Evolutionary conservation across 1,140 invertebrate species (phyloP).

Genomic region (Aradophagus sp.): DNA sequence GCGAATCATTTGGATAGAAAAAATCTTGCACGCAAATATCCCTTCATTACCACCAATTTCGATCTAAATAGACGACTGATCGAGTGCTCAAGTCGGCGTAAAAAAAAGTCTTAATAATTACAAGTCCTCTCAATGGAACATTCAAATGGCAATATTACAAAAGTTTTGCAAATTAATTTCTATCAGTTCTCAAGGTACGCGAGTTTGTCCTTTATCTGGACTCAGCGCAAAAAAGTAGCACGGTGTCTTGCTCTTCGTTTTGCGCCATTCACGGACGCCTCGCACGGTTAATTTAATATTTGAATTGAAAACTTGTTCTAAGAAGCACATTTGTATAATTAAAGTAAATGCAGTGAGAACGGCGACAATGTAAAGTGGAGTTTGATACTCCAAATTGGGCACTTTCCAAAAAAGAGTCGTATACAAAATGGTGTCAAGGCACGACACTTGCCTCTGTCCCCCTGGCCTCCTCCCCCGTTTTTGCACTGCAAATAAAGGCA

Average conservation of each 20-base stretch:
- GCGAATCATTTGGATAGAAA: no score
- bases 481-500: not conserved
- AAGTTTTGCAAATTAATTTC: slow-evolving; percentile 35
- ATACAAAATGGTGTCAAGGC: slow-evolving; percentile 45
- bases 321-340: slow-evolving; percentile 46
- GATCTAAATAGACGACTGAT: no score
- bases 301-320: slow-evolving; percentile 37
- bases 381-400: slow-evolving; percentile 43
- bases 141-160: slow-evolving; percentile 14
- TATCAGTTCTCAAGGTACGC: slow-evolving; percentile 24
- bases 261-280: slow-evolving; percentile 34
- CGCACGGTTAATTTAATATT: slow-evolving; percentile 33
- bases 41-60: no score
- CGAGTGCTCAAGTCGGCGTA: no score
- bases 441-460: slow-evolving; percentile 7
- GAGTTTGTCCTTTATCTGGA: slow-evolving; percentile 34
- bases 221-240: slow-evolving; percentile 12
- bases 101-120: slow-evolving; percentile 4
- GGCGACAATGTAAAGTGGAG: slow-evolving; percentile 37
- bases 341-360: slow-evolving; percentile 45
- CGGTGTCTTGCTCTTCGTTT: slow-evolving; percentile 24
- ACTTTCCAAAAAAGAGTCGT: slow-evolving; percentile 39
- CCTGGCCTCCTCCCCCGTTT: not conserved
- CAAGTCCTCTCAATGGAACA: slow-evolving; percentile 9
- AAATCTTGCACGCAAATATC: no score